Evolutionary conservation across 2,888 invertebrate species (phyloP).

Genomic region (Danaus chrysippus): DNA sequence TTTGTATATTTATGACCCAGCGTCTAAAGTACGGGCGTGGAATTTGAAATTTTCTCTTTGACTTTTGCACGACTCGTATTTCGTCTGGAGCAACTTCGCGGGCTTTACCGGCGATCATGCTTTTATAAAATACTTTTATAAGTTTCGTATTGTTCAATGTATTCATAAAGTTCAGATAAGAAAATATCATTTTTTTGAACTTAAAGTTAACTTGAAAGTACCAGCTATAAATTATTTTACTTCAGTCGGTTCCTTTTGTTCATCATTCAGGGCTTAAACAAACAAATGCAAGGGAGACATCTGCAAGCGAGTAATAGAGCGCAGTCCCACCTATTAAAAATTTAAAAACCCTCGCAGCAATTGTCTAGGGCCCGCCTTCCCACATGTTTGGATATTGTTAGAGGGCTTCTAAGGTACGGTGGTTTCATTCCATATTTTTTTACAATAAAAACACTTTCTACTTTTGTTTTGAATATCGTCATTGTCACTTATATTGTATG

Average conservation of each 20-base stretch:
- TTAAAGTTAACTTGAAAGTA: constrained; percentile 5
- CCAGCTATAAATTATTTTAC: constrained; percentile 17
- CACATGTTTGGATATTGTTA: constrained; percentile 20
- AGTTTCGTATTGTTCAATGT: constrained; percentile 9
- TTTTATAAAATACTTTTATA: constrained; percentile 10
- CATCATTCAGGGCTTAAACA: constrained; percentile 15
- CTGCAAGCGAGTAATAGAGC: constrained; percentile 30
- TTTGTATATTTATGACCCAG: constrained; percentile 26
- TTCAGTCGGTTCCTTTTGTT: constrained; percentile 17
- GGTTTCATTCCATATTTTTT: constrained; percentile 21
- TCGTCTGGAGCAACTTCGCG: constrained; percentile 14
- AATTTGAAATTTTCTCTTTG: constrained; percentile 27
- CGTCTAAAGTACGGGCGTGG: constrained; percentile 22
- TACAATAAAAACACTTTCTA: constrained; percentile 13
- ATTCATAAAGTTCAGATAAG: constrained; percentile 3
- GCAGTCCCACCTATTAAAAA: constrained; percentile 33
- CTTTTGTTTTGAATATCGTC: constrained; percentile 8
- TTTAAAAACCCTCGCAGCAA: constrained; percentile 32
- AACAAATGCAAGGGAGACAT: constrained; percentile 23
- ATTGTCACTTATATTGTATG: constrained; percentile 7
- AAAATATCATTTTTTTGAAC: too few relatives aligned
- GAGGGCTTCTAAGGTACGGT: constrained; percentile 18
- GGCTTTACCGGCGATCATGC: constrained; percentile 13
- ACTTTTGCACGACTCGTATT: constrained; percentile 16
- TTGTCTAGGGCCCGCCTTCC: constrained; percentile 24